Conservation (phyloP, 2,113 vertebrate species). For the Ictalurus punctatus region DNA sequence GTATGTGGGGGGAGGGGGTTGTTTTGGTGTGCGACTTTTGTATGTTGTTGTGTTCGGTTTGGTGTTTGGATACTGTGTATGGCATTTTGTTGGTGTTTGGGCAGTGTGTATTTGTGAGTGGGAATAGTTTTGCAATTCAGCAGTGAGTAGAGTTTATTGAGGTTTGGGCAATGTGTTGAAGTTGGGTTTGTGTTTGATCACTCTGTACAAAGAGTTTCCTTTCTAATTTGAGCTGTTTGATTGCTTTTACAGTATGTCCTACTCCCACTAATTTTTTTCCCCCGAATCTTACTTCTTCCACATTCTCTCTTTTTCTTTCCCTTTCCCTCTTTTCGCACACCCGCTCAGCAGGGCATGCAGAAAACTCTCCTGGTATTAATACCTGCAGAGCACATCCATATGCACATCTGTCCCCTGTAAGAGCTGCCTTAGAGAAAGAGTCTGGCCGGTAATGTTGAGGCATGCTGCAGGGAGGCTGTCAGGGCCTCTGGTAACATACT, state of each 20-base stretch:
- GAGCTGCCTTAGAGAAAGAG: slow-evolving; percentile 34
- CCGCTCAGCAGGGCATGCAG: slow-evolving; percentile 25
- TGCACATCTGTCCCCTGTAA: slow-evolving; percentile 30
- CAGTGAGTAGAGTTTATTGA: background rate
- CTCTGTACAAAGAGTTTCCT: background rate
- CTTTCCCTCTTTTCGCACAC: background rate
- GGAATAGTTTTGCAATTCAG: background rate
- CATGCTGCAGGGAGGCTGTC: slow-evolving; percentile 38
- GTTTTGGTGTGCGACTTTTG: background rate
- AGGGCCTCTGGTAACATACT: slow-evolving; percentile 43
- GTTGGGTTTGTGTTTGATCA: background rate
- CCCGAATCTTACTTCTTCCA: background rate
- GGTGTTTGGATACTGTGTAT: background rate
- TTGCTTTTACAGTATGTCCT: background rate
- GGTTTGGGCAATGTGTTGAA: background rate
- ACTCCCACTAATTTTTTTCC: background rate
- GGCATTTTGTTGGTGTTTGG: background rate
- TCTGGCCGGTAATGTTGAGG: slow-evolving; percentile 6
- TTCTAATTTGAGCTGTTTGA: background rate
- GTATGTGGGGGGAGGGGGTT: background rate
- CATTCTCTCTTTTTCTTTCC: background rate
- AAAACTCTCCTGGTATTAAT: slow-evolving; percentile 24
- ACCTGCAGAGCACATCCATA: slow-evolving; percentile 33
- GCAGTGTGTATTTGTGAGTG: background rate
- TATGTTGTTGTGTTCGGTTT: background rate